These are phyloP conservation scores for Stenotaenia linearis DNA, from an alignment of 2,888 invertebrate genomes.

Conservation along the genomic window DNA sequence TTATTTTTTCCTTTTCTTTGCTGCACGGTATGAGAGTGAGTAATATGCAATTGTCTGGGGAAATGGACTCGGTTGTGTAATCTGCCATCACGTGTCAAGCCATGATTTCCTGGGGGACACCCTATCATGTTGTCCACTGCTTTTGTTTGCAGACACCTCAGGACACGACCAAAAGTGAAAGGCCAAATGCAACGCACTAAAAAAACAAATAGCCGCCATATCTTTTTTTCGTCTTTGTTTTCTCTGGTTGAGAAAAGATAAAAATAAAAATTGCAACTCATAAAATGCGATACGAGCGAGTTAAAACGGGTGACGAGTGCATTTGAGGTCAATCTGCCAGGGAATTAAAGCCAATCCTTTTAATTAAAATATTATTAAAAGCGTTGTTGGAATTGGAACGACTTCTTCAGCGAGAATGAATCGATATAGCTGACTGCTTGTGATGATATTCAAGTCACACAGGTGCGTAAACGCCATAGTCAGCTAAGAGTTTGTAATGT, in stretches of 20 bases:
- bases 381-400: slow-evolving; percentile 1
- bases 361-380: slow-evolving; percentile 21
- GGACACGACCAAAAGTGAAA: slow-evolving; percentile 19
- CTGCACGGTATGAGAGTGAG: not conserved
- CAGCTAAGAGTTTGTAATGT: not conserved
- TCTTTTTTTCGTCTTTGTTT: not conserved
- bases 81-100: slow-evolving; percentile 14
- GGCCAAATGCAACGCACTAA: slow-evolving; percentile 7
- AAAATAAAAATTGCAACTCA: not conserved
- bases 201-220: slow-evolving; percentile 17
- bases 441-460: not conserved
- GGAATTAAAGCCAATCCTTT: slow-evolving; percentile 12
- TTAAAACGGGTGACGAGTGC: not conserved
- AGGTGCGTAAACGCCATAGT: not conserved
- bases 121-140: slow-evolving; percentile 27
- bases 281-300: not conserved
- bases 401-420: not conserved
- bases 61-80: slow-evolving; percentile 27
- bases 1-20: not conserved
- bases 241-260: not conserved
- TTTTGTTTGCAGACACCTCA: slow-evolving; percentile 8
- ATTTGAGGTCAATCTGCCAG: slow-evolving; percentile 1
- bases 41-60: slow-evolving; percentile 20
- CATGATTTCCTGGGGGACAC: slow-evolving; percentile 21
- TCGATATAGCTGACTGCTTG: not conserved